Base-by-base conservation (phyloP, 2,797 vertebrate genomes). In the Hoplostethus mediterraneus region DNA sequence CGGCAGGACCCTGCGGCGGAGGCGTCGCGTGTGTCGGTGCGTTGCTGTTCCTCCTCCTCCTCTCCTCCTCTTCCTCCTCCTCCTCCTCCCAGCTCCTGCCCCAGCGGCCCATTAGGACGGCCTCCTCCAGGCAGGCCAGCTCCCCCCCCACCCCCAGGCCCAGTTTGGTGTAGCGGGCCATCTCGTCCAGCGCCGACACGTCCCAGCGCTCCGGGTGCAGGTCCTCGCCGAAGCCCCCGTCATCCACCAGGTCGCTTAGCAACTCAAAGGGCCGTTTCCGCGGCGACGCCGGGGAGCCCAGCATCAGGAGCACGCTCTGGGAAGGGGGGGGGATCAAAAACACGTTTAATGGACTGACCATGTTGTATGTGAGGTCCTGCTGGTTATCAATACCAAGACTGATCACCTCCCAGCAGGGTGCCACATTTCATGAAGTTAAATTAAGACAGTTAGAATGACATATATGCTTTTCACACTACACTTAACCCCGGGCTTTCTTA, bases 191-290 rank as follows among this genome's bases (percentile, higher is more conserved):
- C 0, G 93, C 90, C 0, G 94, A 94, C 51, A 94, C 90, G 9
- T 94, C 94, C 94, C 94, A 94, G 53, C 92, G 92, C 83, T 94
- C 94, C 0, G 91, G 82, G 73, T 91, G 91, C 62, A 92, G 88
- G 80, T 94, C 93, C 86, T 94, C 93, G 0, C 89, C 86, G 1
- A 93, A 83, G 71, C 92, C 91, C 0, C 91, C 93, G 4, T 94
- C 94, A 25, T 94, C 94, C 84, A 94, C 94, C 62, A 94, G 85
- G 89, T 94, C 94, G 68, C 94, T 94, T 55, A 94, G 90, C 83
- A 94, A 81, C 90, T 94, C 94, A 33, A 94, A 94, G 63, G 93
- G 92, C 14, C 92, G 92, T 79, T 94, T 94, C 80, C 90, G 71
- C 7, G 93, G 90, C 8, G 87, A 90, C 21, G 92, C 92, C 5